These are phyloP conservation scores for Pteronotus mesoamericanus DNA, from an alignment of 2,797 vertebrate genomes.

Conservation along the genomic window DNA sequence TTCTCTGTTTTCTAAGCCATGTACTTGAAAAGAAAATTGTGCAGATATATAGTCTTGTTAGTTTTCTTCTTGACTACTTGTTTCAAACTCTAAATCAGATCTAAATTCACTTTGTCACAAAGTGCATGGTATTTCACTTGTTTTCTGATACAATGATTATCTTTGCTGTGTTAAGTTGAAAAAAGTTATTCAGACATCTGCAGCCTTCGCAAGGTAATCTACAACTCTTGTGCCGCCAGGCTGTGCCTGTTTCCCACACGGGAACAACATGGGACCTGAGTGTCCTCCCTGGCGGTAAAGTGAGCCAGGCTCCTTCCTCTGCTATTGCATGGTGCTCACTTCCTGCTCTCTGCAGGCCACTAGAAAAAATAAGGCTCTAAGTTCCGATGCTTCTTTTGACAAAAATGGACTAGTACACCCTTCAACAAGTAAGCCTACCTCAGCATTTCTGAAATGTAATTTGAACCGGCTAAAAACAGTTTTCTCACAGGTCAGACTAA, in stretches of 20 bases:
- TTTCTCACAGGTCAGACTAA: not conserved
- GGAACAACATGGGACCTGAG: not conserved
- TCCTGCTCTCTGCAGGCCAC: not conserved
- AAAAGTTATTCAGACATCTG: slow-evolving; percentile 20
- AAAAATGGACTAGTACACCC: not conserved
- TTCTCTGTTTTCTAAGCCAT: not conserved
- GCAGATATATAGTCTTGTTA: not conserved
- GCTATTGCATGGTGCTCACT: not conserved
- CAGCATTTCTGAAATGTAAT: not conserved
- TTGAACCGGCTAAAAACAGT: not conserved
- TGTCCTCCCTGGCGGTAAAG: not conserved
- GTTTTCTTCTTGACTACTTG: not conserved
- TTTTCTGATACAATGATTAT: slow-evolving; percentile 1
- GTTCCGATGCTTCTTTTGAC: not conserved
- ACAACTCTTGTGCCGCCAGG: too few species aligned
- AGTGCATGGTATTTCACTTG: not conserved
- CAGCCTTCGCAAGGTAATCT: slow-evolving; percentile 18
- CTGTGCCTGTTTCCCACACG: not conserved
- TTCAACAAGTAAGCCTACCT: not conserved
- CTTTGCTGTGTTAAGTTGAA: not conserved
- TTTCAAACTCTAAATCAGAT: not conserved
- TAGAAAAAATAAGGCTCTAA: not conserved
- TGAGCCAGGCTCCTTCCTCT: not conserved
- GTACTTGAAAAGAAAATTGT: not conserved
- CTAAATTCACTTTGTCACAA: not conserved